These are phyloP conservation scores for Drosophila punjabiensis DNA, from an alignment of 1,140 invertebrate genomes.

Conservation along the genomic window DNA sequence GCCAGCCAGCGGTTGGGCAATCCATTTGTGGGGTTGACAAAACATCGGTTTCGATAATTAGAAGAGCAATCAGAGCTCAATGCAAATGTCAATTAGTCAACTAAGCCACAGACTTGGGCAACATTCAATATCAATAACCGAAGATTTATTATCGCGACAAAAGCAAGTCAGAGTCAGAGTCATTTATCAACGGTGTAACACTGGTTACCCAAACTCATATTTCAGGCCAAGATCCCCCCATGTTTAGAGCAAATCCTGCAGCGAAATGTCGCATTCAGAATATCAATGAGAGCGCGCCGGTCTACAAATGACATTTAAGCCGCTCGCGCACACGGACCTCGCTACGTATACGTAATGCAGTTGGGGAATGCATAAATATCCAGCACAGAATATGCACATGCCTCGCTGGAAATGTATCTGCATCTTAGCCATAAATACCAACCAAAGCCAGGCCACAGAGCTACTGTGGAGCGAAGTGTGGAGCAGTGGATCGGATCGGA, in stretches of 20 bases:
- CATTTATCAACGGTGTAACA: slow-evolving; percentile 42
- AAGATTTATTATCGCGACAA: slow-evolving; percentile 52
- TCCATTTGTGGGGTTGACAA: slow-evolving; percentile 40
- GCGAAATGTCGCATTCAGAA: slow-evolving; percentile 62
- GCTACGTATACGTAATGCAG: slow-evolving; percentile 48
- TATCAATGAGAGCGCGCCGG: slow-evolving; percentile 68
- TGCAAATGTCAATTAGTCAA: slow-evolving; percentile 52
- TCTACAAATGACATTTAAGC: slow-evolving; percentile 67
- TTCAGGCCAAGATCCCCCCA: slow-evolving; percentile 13
- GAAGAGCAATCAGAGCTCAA: slow-evolving; percentile 31
- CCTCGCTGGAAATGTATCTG: slow-evolving; percentile 34
- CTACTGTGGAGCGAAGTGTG: slow-evolving; percentile 21
- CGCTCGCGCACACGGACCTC: slow-evolving; percentile 27
- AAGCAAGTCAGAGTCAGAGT: slow-evolving; percentile 43
- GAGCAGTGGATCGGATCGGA: slow-evolving; percentile 31
- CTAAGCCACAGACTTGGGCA: slow-evolving; percentile 7
- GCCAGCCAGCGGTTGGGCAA: slow-evolving; percentile 30
- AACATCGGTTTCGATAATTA: slow-evolving; percentile 46
- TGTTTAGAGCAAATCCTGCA: slow-evolving; percentile 22
- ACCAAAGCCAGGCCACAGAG: slow-evolving; percentile 23
- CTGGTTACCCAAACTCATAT: slow-evolving; percentile 24
- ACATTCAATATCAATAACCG: slow-evolving; percentile 29
- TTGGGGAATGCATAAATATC: slow-evolving; percentile 42
- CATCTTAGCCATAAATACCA: slow-evolving; percentile 64
- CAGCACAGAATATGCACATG: slow-evolving; percentile 33